Percentiles rank a stretch among this genome's conserved stretches.
Conservation (phyloP, 2,797 vertebrate genomes). For the Geotria australis region DNA sequence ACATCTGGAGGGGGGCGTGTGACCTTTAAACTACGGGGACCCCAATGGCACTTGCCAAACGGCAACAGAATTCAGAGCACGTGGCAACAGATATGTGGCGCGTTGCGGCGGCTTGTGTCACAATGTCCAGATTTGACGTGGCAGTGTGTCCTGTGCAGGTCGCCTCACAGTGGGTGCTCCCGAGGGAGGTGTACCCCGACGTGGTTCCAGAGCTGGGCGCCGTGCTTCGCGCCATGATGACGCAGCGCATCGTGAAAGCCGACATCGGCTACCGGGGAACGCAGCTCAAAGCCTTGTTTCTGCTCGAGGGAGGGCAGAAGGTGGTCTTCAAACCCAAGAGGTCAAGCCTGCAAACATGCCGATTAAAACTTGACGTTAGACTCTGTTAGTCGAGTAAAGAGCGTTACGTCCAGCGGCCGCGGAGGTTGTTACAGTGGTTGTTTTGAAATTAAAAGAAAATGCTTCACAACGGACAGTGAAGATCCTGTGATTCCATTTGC, state of each 20-base stretch:
- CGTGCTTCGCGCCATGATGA: slow-evolving; percentile 47
- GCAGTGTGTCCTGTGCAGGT: slow-evolving; percentile 9
- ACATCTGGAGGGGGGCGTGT: no score
- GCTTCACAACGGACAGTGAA: no score
- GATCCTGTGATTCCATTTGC: no score
- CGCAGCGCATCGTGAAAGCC: slow-evolving; percentile 45
- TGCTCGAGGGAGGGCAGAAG: slow-evolving; percentile 84
- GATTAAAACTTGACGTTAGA: no score
- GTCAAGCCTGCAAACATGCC: slow-evolving; percentile 8
- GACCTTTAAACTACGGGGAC: no score
- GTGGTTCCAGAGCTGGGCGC: slow-evolving; percentile 80
- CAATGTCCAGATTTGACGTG: no score
- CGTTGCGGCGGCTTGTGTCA: no score
- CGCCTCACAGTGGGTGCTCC: slow-evolving; percentile 82
- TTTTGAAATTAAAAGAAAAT: no score
- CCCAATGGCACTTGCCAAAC: no score
- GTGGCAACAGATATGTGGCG: background rate
- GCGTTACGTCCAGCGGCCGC: no score
- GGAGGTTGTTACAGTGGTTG: no score
- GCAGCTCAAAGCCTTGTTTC: slow-evolving; percentile 66
- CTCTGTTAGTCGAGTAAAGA: no score
- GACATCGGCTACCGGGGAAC: slow-evolving; percentile 93
- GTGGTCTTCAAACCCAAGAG: slow-evolving; percentile 96
- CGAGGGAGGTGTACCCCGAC: slow-evolving; percentile 78
- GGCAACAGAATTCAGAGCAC: background rate